Percentiles rank a stretch among this genome's conserved stretches.
These are phyloP conservation scores for Uria lomvia DNA, from an alignment of 2,113 vertebrate species.

Conservation along the genomic window DNA sequence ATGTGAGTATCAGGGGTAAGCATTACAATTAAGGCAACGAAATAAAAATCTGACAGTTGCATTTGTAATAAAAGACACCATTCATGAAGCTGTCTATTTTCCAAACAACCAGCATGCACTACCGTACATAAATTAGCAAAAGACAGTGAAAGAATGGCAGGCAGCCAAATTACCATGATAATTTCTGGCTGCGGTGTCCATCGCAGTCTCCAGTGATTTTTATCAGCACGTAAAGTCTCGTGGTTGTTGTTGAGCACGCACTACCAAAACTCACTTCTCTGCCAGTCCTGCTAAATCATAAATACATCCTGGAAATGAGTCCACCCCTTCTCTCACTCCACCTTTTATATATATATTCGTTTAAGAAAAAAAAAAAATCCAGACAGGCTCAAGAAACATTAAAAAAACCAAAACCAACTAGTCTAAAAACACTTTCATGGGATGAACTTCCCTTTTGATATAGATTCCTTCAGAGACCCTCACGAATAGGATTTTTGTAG, in stretches of 20 bases:
- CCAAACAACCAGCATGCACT: background rate
- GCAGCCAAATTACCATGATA: background rate
- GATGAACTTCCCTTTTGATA: background rate
- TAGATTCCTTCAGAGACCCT: background rate
- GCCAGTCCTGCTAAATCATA: background rate
- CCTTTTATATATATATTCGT: background rate
- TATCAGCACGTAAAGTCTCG: background rate
- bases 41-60: background rate
- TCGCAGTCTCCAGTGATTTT: background rate
- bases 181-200: background rate
- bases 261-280: background rate
- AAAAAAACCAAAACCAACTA: rapidly evolving
- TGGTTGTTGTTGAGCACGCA: background rate
- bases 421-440: background rate
- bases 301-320: background rate
- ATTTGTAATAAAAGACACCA: background rate
- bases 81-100: background rate
- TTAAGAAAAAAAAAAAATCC: too few species aligned
- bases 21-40: background rate
- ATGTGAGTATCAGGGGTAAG: conserved; percentile 36
- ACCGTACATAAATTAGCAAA: background rate
- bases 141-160: background rate
- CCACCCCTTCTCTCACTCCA: background rate
- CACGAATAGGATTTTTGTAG: background rate
- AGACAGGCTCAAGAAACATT: background rate